Evolutionary conservation across 2,888 invertebrate genomes (phyloP), one percentile per base, ranked within the genome.

Genomic region (Agrochola lychnidis): DNA sequence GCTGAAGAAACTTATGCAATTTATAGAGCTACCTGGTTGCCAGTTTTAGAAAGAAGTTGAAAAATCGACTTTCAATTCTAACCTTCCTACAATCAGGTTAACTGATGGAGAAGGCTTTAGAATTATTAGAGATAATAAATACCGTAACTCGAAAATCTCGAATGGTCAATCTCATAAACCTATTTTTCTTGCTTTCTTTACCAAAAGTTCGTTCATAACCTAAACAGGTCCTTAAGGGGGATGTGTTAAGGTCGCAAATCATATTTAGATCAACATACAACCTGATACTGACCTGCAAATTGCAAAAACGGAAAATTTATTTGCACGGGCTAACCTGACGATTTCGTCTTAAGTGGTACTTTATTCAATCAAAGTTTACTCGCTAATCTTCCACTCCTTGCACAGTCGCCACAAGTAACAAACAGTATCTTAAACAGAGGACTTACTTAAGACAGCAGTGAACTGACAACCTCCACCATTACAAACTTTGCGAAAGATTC

Each of bases 401-500:
- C 6, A 70, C 84, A 64, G 16, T 22, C 40, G 2, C 12, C 22
- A 74, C 71, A 22, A 76, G 70, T 76, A 82, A 79, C 76, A 86
- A 88, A 85, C 84, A 87, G 87, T 91, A 89, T 88, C 90, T 93
- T 90, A 89, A 90, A 84, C 83, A 89, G 92, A 93, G 87, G 91
- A 91, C 94, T 93, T 91, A 93, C 92, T 93, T 92, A 81, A 86
- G 77, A 89, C 91, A 90, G 89, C 89, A 90, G 90, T 82, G 79
- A 81, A 89, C 91, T 91, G 93, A 93, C 94, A 92, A 87, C 90
- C 84, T 81, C 86, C 82, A 66, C 89, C 89, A 91, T 89, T 91
- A 84, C 90, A 82, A 81, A 87, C 86, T 87, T 89, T 86, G 89
- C 86, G 82, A 87, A 81, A 76, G 64, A 76, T 56, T 53, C 22